A percentile compares a stretch with the other conserved stretches of the same genome.
Conservation (phyloP, 2,888 invertebrate genomes). For the Pachycephus smyrnensis region DNA sequence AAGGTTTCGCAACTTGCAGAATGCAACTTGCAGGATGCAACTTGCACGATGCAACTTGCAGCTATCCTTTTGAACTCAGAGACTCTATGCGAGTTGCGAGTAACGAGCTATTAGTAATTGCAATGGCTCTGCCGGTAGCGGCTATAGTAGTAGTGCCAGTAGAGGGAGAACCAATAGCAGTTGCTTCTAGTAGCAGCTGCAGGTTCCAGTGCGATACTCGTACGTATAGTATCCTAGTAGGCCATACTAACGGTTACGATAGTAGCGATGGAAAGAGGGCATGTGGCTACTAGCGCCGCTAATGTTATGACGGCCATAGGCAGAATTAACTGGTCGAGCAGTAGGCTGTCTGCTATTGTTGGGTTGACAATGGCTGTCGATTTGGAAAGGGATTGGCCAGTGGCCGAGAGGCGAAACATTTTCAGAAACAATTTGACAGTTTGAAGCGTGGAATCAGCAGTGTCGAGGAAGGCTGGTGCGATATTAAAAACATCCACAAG, state of each 20-base stretch:
- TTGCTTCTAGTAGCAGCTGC: neutral
- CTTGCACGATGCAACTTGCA: neutral
- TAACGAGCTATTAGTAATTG: neutral
- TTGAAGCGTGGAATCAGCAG: neutral
- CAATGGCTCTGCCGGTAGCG: neutral
- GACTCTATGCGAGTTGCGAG: neutral
- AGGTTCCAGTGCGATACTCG: neutral
- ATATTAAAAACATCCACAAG: constrained; percentile 35
- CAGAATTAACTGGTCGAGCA: neutral
- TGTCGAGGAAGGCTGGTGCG: neutral
- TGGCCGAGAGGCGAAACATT: neutral
- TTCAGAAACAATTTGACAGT: neutral
- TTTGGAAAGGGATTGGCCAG: too few species aligned
- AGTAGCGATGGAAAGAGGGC: neutral
- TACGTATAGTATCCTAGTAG: neutral
- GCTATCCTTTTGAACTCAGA: neutral
- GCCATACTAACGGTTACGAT: neutral
- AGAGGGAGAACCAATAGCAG: neutral
- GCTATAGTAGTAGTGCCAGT: neutral
- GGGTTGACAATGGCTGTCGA: too few species aligned
- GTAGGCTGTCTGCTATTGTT: neutral
- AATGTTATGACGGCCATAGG: neutral
- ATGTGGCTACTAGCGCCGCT: neutral
- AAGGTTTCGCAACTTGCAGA: neutral
- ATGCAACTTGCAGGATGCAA: too few species aligned